These are phyloP conservation scores for Crocuta crocuta DNA, from an alignment of 2,113 vertebrate genomes.

Conservation along the genomic window DNA sequence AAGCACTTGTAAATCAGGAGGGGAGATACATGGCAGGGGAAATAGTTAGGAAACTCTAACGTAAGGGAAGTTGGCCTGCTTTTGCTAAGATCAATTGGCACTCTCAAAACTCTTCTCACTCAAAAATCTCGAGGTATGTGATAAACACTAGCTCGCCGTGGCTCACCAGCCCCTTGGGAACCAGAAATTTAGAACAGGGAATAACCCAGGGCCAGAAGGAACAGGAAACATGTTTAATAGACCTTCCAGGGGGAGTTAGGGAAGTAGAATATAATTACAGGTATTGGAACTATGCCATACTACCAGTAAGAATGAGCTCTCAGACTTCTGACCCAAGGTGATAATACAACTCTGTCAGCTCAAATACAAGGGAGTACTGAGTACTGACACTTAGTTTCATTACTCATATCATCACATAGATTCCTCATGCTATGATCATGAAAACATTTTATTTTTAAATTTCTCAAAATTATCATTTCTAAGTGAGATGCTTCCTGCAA, in stretches of 20 bases:
- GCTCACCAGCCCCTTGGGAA: neutral
- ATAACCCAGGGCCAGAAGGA: neutral
- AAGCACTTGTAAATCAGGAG: neutral
- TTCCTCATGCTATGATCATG: neutral
- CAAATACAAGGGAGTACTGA: neutral
- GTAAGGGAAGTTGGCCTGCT: neutral
- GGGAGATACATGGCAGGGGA: neutral
- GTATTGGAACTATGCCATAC: neutral
- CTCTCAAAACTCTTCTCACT: neutral
- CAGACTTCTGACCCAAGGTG: neutral
- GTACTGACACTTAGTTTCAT: neutral
- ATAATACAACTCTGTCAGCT: neutral
- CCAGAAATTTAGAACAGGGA: neutral
- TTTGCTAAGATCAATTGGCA: neutral
- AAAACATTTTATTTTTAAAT: neutral
- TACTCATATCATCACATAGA: neutral
- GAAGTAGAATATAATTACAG: slow-evolving; percentile 19
- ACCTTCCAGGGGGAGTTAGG: neutral
- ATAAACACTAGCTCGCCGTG: neutral
- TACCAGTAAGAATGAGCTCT: neutral
- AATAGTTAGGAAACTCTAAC: neutral
- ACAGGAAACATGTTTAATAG: slow-evolving; percentile 14
- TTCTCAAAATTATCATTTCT: neutral
- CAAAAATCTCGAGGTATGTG: neutral
- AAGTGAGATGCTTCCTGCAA: neutral